These are phyloP conservation scores for Leptonema lineaticorne DNA, from an alignment of 1,140 invertebrate genomes.

Conservation along the genomic window DNA sequence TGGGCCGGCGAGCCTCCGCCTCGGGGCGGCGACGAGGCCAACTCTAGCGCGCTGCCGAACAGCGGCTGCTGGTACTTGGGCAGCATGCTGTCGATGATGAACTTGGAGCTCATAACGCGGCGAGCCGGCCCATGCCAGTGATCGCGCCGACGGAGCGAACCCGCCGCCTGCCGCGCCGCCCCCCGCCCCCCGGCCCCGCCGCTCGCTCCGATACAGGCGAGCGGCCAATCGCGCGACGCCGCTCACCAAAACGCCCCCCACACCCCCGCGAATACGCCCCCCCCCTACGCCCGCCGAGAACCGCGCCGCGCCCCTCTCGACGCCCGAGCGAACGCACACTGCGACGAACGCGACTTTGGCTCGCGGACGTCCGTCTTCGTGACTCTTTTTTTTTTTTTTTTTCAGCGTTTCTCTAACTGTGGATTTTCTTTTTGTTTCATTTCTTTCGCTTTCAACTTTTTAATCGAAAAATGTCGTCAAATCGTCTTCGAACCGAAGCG, in stretches of 20 bases:
- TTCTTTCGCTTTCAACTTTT: no score
- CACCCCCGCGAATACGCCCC: background rate
- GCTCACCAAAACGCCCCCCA: background rate
- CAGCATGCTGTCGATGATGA: constrained; percentile 95
- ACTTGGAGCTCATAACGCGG: constrained; percentile 90
- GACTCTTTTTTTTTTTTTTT: background rate
- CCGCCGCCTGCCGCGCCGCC: constrained; percentile 43
- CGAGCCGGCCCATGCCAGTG: constrained; percentile 34
- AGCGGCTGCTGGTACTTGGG: constrained; percentile 80
- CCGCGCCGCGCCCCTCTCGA: background rate
- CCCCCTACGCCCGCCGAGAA: background rate
- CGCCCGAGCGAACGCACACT: background rate
- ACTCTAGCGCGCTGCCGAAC: constrained; percentile 55
- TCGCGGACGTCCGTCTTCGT: background rate
- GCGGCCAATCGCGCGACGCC: background rate
- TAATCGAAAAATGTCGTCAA: no score
- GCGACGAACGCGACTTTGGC: background rate
- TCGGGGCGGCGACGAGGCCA: constrained; percentile 52
- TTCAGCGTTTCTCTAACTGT: background rate
- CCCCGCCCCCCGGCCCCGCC: background rate
- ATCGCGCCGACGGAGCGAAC: constrained; percentile 36
- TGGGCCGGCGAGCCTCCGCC: constrained; percentile 60
- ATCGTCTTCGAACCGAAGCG: no score
- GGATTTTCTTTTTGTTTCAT: no score
- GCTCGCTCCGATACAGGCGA: background rate